Evolutionary conservation across 2,797 vertebrate species (phyloP).

Genomic region (Phoxinus dragarum): DNA sequence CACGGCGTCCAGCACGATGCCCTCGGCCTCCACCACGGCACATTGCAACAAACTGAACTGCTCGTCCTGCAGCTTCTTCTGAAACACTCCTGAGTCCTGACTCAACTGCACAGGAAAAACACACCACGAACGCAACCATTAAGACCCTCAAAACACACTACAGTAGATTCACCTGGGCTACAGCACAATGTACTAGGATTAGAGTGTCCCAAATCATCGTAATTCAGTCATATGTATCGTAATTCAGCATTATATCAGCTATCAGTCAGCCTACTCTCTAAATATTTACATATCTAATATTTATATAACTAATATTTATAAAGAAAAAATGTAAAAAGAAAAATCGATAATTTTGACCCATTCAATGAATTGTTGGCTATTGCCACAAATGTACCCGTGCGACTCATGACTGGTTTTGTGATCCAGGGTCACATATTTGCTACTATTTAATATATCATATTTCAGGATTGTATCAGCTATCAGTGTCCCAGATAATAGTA

Average conservation of each 20-base stretch:
- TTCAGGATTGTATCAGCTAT: background rate
- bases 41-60: conserved; percentile 83
- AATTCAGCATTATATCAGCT: background rate
- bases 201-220: background rate
- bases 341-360: too few species aligned
- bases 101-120: conserved; percentile 73
- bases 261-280: background rate
- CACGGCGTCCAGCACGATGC: conserved; percentile 88
- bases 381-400: too few species aligned
- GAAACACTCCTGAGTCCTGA: conserved; percentile 68
- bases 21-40: conserved; percentile 82
- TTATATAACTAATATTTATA: too few species aligned
- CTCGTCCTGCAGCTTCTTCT: conserved; percentile 78
- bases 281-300: background rate
- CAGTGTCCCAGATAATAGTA: background rate
- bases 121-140: conserved; percentile 14
- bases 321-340: too few species aligned
- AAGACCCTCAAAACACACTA: background rate
- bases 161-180: background rate
- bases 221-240: background rate
- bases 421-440: too few species aligned
- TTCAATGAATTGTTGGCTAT: too few species aligned
- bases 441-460: background rate
- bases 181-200: background rate
- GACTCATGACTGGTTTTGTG: too few species aligned